Evolutionary conservation across 2,113 vertebrate species (phyloP).

Genomic region (Silurus glanis): DNA sequence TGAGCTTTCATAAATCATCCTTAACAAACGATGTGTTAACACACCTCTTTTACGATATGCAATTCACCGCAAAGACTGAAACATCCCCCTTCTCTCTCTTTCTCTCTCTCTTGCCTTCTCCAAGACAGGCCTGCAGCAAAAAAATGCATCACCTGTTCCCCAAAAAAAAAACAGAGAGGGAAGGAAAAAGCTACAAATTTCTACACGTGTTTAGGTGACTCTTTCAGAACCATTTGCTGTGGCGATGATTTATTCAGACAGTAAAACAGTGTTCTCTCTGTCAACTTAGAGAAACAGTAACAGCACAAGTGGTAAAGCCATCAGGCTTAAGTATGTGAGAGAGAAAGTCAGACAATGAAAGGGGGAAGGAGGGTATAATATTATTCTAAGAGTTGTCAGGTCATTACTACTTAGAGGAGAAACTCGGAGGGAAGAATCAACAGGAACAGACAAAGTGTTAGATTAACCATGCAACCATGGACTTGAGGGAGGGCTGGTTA

Average conservation of each 20-base stretch:
- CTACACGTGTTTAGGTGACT: constrained; percentile 42
- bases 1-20: constrained; percentile 21
- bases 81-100: background rate
- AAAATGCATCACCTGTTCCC: constrained; percentile 33
- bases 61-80: constrained; percentile 25
- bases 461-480: constrained; percentile 60
- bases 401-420: constrained; percentile 71
- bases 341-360: constrained; percentile 32
- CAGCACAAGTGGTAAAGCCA: constrained; percentile 72
- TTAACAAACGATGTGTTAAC: constrained; percentile 30
- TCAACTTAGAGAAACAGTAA: constrained; percentile 56
- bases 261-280: constrained; percentile 56
- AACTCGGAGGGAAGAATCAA: constrained; percentile 60
- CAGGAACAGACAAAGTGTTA: constrained; percentile 39
- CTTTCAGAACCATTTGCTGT: constrained; percentile 48
- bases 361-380: constrained; percentile 51
- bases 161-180: background rate
- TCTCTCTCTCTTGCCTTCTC: background rate
- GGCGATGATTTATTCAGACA: constrained; percentile 64
- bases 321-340: constrained; percentile 57
- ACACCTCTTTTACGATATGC: constrained; percentile 41
- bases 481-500: background rate
- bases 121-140: background rate
- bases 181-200: constrained; percentile 16
- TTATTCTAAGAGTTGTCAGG: constrained; percentile 65